Evolutionary conservation across 2,797 vertebrate species (phyloP), one percentile per base, ranked within the genome.

Genomic region (Vipera latastei): DNA sequence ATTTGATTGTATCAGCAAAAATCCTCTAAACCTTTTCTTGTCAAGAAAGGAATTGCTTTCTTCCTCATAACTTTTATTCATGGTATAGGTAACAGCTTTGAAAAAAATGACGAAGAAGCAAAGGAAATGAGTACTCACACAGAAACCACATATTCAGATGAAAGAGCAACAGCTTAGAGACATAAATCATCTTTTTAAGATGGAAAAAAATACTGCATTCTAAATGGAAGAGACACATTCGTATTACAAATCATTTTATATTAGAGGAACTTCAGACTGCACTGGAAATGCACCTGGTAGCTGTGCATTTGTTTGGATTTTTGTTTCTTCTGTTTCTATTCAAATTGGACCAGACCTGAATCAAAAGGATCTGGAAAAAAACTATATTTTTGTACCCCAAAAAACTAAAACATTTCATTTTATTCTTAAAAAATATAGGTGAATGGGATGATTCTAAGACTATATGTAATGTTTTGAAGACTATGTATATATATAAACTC

Each of bases 1-100:
- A 53, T 86, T 53, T 78, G 73, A 78, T 78, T 78, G 73, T 44
- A 22, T 78, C 73, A 44, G 38, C 73, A 78, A 78, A 78, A 78
- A 78, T 44, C 73, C 38, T 78, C 73, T 78, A 78, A 78, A 44
- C 73, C 38, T 38, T 78, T 78, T 78, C 73, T 44, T 78, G 73
- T 78, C 38, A 78, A 78, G 38, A 78, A 78, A 78, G 20, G 73
- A 86, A 86, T 53, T 53, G 48, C 48, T 51, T 53, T 86, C 16
- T 53, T 28, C 61, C 26, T 83, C 44, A 87, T 48, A 3, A 91
- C 86, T 92, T 94, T 28, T 94, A 78, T 78, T 78, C 73, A 78
- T 78, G 73, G 38, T 78, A 78, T 78, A 78, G 44, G 38, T 44
- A 78, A 44, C 18, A 78, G 18, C 38, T 78, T 78, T 22, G 73